Evolutionary conservation across 1,140 invertebrate species (phyloP).

Genomic region (Drosophila lacteicornis): DNA sequence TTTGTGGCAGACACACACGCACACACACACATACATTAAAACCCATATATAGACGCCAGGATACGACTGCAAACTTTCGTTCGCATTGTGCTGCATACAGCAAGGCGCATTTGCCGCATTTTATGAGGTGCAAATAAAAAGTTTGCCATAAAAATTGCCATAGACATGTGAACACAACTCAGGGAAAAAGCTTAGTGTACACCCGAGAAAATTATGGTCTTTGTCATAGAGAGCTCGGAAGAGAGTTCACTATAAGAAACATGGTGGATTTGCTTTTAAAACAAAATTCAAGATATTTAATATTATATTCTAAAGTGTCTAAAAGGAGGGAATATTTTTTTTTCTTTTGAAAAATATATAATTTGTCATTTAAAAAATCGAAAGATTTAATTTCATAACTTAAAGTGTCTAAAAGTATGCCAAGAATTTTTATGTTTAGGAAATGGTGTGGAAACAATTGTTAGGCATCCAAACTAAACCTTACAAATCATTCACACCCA

Average conservation of each 20-base stretch:
- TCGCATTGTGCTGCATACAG: conserved; percentile 75
- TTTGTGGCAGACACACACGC: conserved; percentile 74
- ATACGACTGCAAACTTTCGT: conserved; percentile 51
- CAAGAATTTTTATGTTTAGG: too few species aligned
- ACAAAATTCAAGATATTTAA: not conserved
- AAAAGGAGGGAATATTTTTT: not conserved
- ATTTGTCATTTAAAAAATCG: too few species aligned
- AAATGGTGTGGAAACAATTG: too few species aligned
- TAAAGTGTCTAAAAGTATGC: too few species aligned
- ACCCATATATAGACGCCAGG: conserved; percentile 10
- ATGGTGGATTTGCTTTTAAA: not conserved
- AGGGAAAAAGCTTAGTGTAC: conserved; percentile 6
- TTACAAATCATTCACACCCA: not conserved
- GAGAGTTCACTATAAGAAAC: not conserved
- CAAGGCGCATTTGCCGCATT: conserved; percentile 74
- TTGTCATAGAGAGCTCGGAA: not conserved
- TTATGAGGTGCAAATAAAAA: conserved; percentile 84
- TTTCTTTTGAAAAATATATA: too few species aligned
- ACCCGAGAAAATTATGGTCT: conserved; percentile 6
- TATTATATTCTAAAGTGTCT: not conserved
- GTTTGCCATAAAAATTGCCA: conserved; percentile 79
- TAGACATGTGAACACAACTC: conserved; percentile 65
- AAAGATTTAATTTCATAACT: too few species aligned
- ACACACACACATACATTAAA: conserved; percentile 6
- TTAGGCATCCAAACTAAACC: too few species aligned